phyloP scores from a whole-genome alignment of 2,888 invertebrate genomes.

The Lutraria lutraria region DNA sequence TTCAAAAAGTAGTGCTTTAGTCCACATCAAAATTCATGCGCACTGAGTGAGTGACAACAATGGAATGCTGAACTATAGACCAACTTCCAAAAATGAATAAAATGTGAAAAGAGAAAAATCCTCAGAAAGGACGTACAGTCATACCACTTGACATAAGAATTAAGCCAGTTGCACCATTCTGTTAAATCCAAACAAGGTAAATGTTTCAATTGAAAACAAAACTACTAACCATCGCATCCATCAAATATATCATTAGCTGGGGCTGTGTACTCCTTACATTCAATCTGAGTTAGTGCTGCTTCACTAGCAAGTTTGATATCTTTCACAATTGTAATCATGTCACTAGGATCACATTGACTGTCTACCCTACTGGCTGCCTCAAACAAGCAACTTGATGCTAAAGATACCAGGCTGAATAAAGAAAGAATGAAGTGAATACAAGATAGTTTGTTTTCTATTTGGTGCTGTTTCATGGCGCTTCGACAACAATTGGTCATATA shows the following conservation, averaged over 20 bases:
- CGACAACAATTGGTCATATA: too few relatives aligned
- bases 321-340: not conserved
- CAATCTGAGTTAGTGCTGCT: not conserved
- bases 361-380: not conserved
- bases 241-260: too few relatives aligned
- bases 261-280: not conserved
- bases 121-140: too few relatives aligned
- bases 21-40: too few relatives aligned
- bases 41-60: too few relatives aligned
- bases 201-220: not conserved
- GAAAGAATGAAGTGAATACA: not conserved
- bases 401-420: not conserved
- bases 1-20: too few relatives aligned
- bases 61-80: too few relatives aligned
- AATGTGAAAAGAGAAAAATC: too few relatives aligned
- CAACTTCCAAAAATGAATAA: too few relatives aligned
- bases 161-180: not conserved
- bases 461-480: too few relatives aligned
- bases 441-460: too few relatives aligned
- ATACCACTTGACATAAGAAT: too few relatives aligned
- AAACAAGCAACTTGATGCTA: not conserved
- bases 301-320: not conserved
- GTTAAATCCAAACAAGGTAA: not conserved
- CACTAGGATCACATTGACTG: not conserved
- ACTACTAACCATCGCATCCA: conserved; percentile 3